Base-by-base conservation (phyloP, 1,140 invertebrate genomes). In the Cydia strobilella region DNA sequence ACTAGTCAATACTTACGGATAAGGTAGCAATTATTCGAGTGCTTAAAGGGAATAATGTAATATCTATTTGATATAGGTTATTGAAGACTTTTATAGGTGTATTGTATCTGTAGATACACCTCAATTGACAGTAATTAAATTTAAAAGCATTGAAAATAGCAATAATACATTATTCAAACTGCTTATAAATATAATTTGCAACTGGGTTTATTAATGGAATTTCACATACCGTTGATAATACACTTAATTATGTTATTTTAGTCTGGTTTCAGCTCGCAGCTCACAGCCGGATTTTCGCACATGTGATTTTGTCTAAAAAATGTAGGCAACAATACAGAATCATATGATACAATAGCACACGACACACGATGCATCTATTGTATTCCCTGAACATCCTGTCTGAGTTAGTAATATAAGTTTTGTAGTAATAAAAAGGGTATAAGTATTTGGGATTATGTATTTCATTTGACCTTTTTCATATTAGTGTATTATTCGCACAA, bases 341-440 rank as follows among this genome's bases (percentile, higher is more conserved):
- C 63, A 65, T 31, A 35, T 39, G 65, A 69, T 69, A 69, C 65
- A 69, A 69, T 69, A 69, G 65, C 65, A 42, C 42, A 35, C 54
- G 54, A 59, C 65, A 42, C 42, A 35, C 54, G 54, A 59, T 18
- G 65, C 27, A 7, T 69, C 65, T 69, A 69, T 69, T 69, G 65
- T 69, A 42, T 69, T 59, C 27, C 63, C 65, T 42, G 65, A 42
- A 42, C 65, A 69, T 69, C 65, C 65, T 69, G 65, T 42, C 54
- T 59, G 20, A 23, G 54, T 59, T 59, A 45, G 42, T 45, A 45
- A 45, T 45, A 45, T 45, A 15, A 45, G 42, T 59, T 20, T 2
- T 59, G 20, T 23, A 12, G n/a, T 59, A 12, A 59, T 59, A 59
- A 59, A 59, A 59, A 59, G 54, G 54, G 6, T 10, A 59, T 59